A percentile compares a stretch with the other conserved stretches of the same genome.
phyloP scores from a whole-genome alignment of 2,888 invertebrate genomes.

The Trichogramma dendrolimi region DNA sequence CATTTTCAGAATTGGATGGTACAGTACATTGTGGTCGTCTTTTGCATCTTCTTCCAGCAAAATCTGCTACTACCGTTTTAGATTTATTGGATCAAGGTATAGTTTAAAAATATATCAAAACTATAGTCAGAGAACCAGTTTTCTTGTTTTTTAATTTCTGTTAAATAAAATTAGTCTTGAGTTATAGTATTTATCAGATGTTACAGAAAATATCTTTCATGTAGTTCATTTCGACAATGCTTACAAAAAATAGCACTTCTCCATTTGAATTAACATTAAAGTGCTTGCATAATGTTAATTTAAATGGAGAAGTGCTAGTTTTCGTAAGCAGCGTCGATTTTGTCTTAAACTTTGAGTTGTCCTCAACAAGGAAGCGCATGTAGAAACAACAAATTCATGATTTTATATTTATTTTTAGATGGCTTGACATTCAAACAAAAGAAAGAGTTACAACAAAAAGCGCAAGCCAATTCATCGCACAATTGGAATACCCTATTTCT shows the following conservation, averaged over 20 bases:
- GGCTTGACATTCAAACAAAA: conserved; percentile 77
- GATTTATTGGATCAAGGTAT: conserved; percentile 44
- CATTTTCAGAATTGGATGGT: conserved; percentile 87
- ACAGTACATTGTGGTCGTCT: conserved; percentile 84
- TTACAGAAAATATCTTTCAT: too few relatives aligned
- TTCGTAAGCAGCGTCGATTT: too few relatives aligned
- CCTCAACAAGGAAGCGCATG: not conserved
- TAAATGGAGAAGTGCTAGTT: too few relatives aligned
- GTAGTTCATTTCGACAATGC: too few relatives aligned
- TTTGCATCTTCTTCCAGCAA: conserved; percentile 88
- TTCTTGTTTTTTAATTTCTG: conserved; percentile 3
- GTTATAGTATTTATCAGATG: too few relatives aligned
- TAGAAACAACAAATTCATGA: not conserved
- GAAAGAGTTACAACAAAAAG: conserved; percentile 72
- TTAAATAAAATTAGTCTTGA: conserved; percentile 5
- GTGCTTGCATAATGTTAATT: not conserved
- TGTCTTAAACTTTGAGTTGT: not conserved
- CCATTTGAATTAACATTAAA: not conserved
- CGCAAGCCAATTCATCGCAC: conserved; percentile 71
- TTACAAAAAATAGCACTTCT: too few relatives aligned
- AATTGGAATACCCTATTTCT: conserved; percentile 97
- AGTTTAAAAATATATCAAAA: not conserved
- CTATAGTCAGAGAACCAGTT: not conserved
- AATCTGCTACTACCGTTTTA: conserved; percentile 57
- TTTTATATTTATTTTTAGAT: conserved; percentile 51